Conservation (phyloP, 2,113 vertebrate genomes). For the Chrysemys picta region DNA sequence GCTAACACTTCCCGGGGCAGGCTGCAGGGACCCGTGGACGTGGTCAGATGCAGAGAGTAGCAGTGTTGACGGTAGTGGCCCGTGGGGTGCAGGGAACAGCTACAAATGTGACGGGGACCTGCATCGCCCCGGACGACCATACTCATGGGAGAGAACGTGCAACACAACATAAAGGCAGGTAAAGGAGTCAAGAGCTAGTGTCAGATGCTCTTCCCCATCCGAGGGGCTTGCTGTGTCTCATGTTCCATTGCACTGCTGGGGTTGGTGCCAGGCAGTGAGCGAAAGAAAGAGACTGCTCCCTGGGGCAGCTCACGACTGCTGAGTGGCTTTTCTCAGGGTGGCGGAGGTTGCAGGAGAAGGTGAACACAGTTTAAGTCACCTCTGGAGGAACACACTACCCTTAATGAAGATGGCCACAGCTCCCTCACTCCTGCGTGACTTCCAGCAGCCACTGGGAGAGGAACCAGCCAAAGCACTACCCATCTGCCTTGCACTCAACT, state of each 20-base stretch:
- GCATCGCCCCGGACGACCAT: fast-evolving
- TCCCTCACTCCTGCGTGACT: background rate
- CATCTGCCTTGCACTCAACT: background rate
- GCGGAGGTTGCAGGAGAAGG: background rate
- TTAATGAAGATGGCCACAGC: background rate
- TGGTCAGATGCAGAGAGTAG: background rate
- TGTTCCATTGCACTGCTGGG: background rate
- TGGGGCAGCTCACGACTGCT: background rate
- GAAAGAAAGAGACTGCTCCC: background rate
- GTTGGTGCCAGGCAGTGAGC: background rate
- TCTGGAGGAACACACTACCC: background rate
- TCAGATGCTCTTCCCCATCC: background rate
- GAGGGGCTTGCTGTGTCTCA: background rate
- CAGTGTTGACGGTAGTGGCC: fast-evolving
- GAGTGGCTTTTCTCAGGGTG: background rate
- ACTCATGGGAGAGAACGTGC: background rate
- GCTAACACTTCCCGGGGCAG: background rate
- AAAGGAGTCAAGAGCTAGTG: background rate
- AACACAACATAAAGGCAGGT: background rate
- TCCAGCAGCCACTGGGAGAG: background rate
- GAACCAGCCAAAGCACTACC: background rate
- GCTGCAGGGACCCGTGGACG: fast-evolving
- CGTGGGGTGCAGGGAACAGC: background rate
- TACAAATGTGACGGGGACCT: background rate
- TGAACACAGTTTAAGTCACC: background rate